Evolutionary conservation across 2,888 invertebrate species (phyloP).

Genomic region (Leptarthrus brevirostris): DNA sequence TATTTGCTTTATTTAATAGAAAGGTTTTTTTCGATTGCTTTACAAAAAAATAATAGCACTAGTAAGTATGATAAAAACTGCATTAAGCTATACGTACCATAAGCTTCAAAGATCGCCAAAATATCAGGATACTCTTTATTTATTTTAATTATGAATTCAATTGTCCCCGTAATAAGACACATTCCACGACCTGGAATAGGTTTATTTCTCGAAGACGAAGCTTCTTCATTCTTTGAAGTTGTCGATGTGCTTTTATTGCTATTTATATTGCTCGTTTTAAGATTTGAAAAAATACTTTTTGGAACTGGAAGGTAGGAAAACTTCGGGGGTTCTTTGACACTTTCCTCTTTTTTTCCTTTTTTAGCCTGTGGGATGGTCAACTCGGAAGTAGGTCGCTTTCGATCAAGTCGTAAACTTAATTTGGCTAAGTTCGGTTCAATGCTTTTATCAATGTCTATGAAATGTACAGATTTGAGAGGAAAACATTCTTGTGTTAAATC

Average conservation of each 20-base stretch:
- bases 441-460: too few species aligned
- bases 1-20: too few species aligned
- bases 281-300: background rate
- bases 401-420: background rate
- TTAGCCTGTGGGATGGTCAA: background rate
- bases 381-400: background rate
- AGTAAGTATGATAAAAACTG: too few species aligned
- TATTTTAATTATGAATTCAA: conserved; percentile 61
- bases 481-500: background rate
- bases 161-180: conserved; percentile 58
- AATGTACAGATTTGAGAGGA: too few species aligned
- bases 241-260: background rate
- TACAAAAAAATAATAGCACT: too few species aligned
- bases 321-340: background rate
- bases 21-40: too few species aligned
- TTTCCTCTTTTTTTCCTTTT: background rate
- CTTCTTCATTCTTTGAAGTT: background rate
- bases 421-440: background rate
- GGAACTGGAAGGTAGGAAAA: conserved; percentile 18
- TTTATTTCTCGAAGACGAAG: background rate
- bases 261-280: background rate
- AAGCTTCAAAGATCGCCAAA: conserved; percentile 61
- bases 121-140: conserved; percentile 58
- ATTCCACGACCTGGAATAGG: background rate
- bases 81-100: conserved; percentile 61